phyloP scores from a whole-genome alignment of 2,113 vertebrate genomes.

The Siphamia tubifer region DNA sequence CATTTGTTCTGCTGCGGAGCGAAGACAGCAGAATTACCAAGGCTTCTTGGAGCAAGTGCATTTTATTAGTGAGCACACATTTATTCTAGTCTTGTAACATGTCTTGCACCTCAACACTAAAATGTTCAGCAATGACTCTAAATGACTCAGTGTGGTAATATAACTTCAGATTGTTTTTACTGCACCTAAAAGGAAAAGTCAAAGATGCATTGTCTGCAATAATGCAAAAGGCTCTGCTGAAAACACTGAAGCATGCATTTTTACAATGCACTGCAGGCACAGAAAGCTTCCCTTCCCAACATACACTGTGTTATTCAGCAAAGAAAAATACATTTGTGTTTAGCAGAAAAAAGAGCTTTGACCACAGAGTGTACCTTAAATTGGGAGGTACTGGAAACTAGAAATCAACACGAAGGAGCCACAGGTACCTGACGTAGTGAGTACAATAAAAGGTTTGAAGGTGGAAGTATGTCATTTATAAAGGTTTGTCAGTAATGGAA shows the following conservation, averaged over 20 bases:
- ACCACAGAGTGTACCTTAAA: background rate
- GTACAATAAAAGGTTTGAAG: no score
- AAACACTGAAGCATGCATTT: slow-evolving; percentile 16
- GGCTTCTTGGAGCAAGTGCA: slow-evolving; percentile 26
- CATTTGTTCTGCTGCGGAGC: slow-evolving; percentile 15
- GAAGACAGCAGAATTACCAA: slow-evolving; percentile 16
- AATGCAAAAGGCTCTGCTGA: slow-evolving; percentile 28
- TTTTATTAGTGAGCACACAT: background rate
- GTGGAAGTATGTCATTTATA: no score
- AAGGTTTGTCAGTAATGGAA: no score
- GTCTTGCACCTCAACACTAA: slow-evolving; percentile 12
- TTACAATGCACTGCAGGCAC: background rate
- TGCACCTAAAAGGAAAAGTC: slow-evolving; percentile 21
- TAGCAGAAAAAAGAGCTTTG: background rate
- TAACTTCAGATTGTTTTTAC: slow-evolving; percentile 56
- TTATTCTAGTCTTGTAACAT: background rate
- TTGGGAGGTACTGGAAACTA: background rate
- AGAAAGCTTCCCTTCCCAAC: background rate
- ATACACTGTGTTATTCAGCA: background rate
- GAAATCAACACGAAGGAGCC: background rate
- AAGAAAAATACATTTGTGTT: background rate
- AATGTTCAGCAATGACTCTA: slow-evolving; percentile 39
- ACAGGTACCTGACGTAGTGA: no score
- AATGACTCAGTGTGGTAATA: slow-evolving; percentile 41
- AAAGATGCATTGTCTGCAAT: slow-evolving; percentile 40